phyloP scores from a whole-genome alignment of 2,888 invertebrate genomes.

The Emmelina monodactyla region DNA sequence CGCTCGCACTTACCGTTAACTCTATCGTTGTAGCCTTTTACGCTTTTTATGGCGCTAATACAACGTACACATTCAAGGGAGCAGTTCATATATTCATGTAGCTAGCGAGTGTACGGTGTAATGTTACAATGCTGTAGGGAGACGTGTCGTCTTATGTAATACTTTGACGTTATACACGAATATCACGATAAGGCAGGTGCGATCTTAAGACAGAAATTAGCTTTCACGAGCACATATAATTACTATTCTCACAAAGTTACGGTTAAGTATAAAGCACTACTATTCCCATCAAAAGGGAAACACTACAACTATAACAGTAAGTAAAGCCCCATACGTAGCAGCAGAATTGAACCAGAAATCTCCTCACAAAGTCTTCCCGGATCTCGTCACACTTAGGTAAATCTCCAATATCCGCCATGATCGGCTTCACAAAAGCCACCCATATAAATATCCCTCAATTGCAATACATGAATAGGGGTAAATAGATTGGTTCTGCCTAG shows the following conservation, averaged over 20 bases:
- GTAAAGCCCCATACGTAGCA: slow-evolving; percentile 19
- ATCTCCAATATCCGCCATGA: slow-evolving; percentile 53
- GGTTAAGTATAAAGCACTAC: no score
- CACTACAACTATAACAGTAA: slow-evolving; percentile 39
- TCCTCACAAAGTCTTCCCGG: slow-evolving; percentile 42
- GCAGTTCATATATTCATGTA: slow-evolving; percentile 7
- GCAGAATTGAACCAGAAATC: slow-evolving; percentile 33
- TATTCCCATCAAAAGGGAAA: slow-evolving; percentile 23
- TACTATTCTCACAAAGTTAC: no score
- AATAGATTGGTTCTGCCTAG: no score
- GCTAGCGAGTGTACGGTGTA: no score
- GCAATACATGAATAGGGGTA: slow-evolving; percentile 19
- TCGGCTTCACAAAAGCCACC: slow-evolving; percentile 34
- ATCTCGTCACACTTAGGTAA: slow-evolving; percentile 52
- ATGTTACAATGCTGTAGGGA: no score
- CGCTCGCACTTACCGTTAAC: slow-evolving; percentile 23
- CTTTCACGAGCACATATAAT: no score
- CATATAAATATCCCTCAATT: slow-evolving; percentile 25
- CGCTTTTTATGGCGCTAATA: slow-evolving; percentile 28
- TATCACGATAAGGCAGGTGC: no score
- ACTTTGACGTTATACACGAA: no score
- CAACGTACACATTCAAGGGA: slow-evolving; percentile 17
- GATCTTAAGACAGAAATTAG: no score
- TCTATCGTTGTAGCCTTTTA: slow-evolving; percentile 37
- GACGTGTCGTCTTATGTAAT: no score